A percentile compares a stretch with the other conserved stretches of the same genome.
These are phyloP conservation scores for Chinchilla lanigera DNA, from an alignment of 2,113 vertebrate species.

Conservation along the genomic window DNA sequence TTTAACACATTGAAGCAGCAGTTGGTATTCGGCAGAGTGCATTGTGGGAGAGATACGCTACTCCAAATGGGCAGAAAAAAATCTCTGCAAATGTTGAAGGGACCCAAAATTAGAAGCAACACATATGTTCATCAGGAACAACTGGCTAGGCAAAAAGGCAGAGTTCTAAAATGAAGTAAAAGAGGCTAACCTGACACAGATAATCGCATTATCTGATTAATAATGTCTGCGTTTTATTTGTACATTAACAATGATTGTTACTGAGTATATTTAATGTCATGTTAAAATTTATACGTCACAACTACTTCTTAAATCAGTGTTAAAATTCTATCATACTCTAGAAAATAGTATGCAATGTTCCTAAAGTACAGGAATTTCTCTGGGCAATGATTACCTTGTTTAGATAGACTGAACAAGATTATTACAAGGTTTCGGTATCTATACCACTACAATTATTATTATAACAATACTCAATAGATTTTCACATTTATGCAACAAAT, in stretches of 20 bases:
- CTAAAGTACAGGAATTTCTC: neutral
- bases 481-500: neutral
- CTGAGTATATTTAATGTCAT: neutral
- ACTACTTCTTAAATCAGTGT: neutral
- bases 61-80: neutral
- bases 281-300: neutral
- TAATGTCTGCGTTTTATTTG: neutral
- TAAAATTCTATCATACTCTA: neutral
- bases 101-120: neutral
- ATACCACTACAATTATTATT: neutral
- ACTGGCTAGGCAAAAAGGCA: neutral
- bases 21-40: fast-evolving
- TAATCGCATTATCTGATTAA: neutral
- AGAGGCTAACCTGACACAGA: neutral
- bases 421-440: neutral
- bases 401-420: neutral
- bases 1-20: neutral
- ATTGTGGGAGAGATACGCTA: neutral
- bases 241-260: neutral
- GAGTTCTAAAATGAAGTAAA: neutral
- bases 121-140: neutral
- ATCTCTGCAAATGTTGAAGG: neutral
- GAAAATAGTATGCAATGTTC: neutral
- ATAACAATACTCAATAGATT: neutral
- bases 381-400: neutral